Evolutionary conservation across 2,888 invertebrate genomes (phyloP), one percentile per base, ranked within the genome.

Genomic region (Apoda limacodes): DNA sequence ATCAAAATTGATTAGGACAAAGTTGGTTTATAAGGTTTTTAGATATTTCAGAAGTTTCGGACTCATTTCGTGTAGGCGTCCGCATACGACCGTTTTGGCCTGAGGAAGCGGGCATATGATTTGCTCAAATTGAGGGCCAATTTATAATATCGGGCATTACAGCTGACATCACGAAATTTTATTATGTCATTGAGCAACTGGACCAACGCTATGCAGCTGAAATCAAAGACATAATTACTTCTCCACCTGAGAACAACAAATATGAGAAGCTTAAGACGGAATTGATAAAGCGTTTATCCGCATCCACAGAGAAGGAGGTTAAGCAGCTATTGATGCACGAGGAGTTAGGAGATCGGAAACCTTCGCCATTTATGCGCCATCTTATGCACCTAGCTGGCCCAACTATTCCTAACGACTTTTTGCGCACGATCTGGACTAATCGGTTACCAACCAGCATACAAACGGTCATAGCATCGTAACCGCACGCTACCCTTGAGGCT

Each of bases 71-170:
- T n/a, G n/a, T n/a, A n/a, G n/a, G n/a, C n/a, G n/a, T n/a, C n/a
- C n/a, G n/a, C n/a, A 23, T 40, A 9, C 42, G 45, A 2, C 40
- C 46, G 9, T 44, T 48, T 26, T 45, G 41, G 40, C 39, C 46
- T 2, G 44, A 50, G 10, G 40, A 46, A 22, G 46, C 47, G 2
- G 41, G 33, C 2, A 9, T 46, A 6, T 46, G 49, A 47, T 50
- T 48, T 23, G 43, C 42, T 1, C 40, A 43, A 22, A 17, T 50
- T 1, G 50, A 51, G 22, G 43, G 42, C 1, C 48, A 52, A 9
- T 52, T 52, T 25, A 24, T 26, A 1, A 17, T 43, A 1, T 33
- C 39, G 1, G 32, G 28, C 4, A 46, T 50, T 1, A 44, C 34
- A 0, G 19, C 30, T 2, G 49, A 50, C 9, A 5, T 22, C 1